Conservation (phyloP, 2,888 invertebrate genomes). For the Piscicola geometra region DNA sequence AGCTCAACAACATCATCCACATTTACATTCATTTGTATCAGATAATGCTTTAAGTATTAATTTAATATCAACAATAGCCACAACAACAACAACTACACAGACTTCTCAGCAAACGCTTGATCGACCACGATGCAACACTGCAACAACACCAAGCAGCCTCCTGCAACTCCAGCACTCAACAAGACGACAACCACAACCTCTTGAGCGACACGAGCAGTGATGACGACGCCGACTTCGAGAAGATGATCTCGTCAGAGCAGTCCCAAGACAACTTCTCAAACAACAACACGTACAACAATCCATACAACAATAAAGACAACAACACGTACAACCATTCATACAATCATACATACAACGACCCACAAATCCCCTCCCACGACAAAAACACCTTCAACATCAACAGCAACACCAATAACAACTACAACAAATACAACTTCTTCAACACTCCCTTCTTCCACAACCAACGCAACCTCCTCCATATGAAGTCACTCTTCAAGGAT, state of each 20-base stretch:
- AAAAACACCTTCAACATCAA: not conserved
- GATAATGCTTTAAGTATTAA: too few species aligned
- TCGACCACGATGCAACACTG: not conserved
- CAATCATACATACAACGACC: not conserved
- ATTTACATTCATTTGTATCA: too few species aligned
- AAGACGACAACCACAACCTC: too few species aligned
- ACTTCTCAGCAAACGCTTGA: not conserved
- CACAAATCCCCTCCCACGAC: too few species aligned
- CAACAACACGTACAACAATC: not conserved
- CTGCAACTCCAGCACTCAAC: too few species aligned
- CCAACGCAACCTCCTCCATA: too few species aligned
- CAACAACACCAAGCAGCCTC: too few species aligned
- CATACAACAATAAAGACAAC: not conserved
- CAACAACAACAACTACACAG: not conserved
- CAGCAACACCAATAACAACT: not conserved
- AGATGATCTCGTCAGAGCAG: not conserved
- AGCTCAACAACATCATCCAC: too few species aligned
- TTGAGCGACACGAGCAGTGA: constrained; percentile 3
- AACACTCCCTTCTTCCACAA: too few species aligned
- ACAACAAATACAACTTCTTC: too few species aligned
- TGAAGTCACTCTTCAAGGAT: too few species aligned
- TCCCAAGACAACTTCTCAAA: not conserved
- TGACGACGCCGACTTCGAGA: not conserved
- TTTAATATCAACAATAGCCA: not conserved
- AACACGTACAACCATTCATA: not conserved